Base-by-base conservation (phyloP, 2,113 vertebrate genomes). In the Entosphenus tridentatus region DNA sequence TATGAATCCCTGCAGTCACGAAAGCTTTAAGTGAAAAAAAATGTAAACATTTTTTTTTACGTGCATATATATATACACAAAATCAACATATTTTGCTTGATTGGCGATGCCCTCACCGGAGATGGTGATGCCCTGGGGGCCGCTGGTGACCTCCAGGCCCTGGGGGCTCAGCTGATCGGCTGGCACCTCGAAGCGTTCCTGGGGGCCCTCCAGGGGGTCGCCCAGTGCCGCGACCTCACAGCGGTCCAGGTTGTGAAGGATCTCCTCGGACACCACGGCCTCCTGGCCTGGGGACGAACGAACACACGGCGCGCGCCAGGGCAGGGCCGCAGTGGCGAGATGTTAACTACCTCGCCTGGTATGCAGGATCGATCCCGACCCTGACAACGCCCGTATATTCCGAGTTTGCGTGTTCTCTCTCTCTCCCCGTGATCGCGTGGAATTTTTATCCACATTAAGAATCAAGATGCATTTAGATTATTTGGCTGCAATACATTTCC, bases 231-330 rank as follows among this genome's bases (percentile, higher is more conserved):
- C 81, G 74, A 98, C 84, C 76, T 96, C 90, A 57, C 93, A 98
- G 0, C 82, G 86, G 73, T 98, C 93, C 80, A 97, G 79, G 79
- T 96, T 93, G 55, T 98, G 93, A 85, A 96, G 88, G 70, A 96
- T 92, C 81, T 98, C 93, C 73, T 98, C 93, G 0, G 93, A 96
- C 57, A 98, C 89, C 75, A 98, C 80, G 0, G 89, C 88, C 71
- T 98, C 93, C 86, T 98, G 92, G 14, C 96, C 93, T 98, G 73
- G 69, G 75, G 74, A 70, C 70, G 3, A 72, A 70, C 13, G 68
- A 57, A 21, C 12, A 12, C 58, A 56, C 7, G 17, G 3, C 70
- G 62, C 3, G 1, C 55, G 39, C 55, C 55, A 56, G 70, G 39
- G 39, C 39, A 39, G 39, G 39, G 39, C 39, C 39, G 6, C 4